phyloP scores from a whole-genome alignment of 2,113 vertebrate genomes.

The Cynocephalus volans region DNA sequence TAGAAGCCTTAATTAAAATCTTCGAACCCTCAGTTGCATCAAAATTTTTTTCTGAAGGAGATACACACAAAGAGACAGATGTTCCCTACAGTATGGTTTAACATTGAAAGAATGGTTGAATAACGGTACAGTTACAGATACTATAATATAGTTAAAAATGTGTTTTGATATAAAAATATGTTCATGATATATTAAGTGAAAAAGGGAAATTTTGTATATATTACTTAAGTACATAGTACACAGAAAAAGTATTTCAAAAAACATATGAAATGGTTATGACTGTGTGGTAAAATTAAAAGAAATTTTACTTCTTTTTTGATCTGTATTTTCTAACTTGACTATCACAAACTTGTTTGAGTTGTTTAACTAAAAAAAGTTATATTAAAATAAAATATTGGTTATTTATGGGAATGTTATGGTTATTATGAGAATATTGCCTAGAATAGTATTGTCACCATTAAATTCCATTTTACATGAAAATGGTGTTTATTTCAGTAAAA shows the following conservation, averaged over 20 bases:
- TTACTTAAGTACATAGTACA: background rate
- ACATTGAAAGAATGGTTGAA: slow-evolving; percentile 26
- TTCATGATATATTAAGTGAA: background rate
- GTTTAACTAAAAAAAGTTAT: background rate
- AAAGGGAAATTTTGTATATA: background rate
- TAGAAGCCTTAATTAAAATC: slow-evolving; percentile 46
- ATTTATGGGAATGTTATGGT: background rate
- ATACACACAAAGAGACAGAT: background rate
- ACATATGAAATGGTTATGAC: background rate
- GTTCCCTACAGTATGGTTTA: background rate
- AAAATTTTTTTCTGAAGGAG: slow-evolving; percentile 16
- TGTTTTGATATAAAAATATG: slow-evolving; percentile 26
- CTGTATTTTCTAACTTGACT: background rate
- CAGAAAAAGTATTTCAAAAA: background rate
- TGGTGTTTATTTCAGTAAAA: background rate
- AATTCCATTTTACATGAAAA: slow-evolving; percentile 9
- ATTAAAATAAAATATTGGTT: background rate
- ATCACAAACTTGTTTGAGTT: background rate
- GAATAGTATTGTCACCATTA: background rate
- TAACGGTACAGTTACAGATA: slow-evolving; percentile 15
- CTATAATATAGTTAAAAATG: background rate
- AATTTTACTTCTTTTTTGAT: slow-evolving; percentile 19
- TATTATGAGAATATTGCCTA: background rate
- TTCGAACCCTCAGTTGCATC: slow-evolving; percentile 22
- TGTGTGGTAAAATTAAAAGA: slow-evolving; percentile 47